Evolutionary conservation across 2,113 vertebrate genomes (phyloP), one percentile per base, ranked within the genome.

Genomic region (Noturus placidus): DNA sequence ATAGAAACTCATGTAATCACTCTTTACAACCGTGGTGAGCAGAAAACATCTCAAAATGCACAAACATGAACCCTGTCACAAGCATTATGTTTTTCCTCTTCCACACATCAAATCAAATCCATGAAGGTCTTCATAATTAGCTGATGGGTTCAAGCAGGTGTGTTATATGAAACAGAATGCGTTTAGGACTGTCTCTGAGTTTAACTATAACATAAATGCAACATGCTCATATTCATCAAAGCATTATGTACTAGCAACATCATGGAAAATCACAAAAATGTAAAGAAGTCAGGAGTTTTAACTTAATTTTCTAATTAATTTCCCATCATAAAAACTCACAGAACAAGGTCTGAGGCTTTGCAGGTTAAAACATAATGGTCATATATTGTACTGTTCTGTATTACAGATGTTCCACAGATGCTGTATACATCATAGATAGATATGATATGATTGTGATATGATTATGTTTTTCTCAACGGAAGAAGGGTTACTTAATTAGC

Each of bases 401-500:
- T 82, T 63, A 69, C 35, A 83, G 27, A 83, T 83, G 59, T 33
- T 57, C 22, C 22, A 20, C 57, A 67, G 35, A 67, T 65, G 25
- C 59, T 63, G 14, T 46, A 63, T 59, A 63, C 5, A 63, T 5
- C 2, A 19, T 52, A 54, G 13, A 19, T 19, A n/a, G 6, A 54
- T 15, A 17, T 78, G 30, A 54, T 30, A 54, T 19, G 50, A 78
- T 54, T 30, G 76, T 54, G 27, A 78, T 50, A 50, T 15, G 22
- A 22, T 77, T 1, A 27, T 77, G 17, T 78, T 54, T 78, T 54
- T 78, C 13, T 52, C 46, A 78, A 17, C 30, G 27, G 50, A 30
- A 77, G 0, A 2, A 76, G 38, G 27, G 70, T 79, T 72, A 74
- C 59, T 81, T 89, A 84, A 88, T 90, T n/a, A 83, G 33, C 35